A percentile compares a stretch with the other conserved stretches of the same genome.
phyloP scores from a whole-genome alignment of 2,888 invertebrate genomes.

The Parnassius smintheus region DNA sequence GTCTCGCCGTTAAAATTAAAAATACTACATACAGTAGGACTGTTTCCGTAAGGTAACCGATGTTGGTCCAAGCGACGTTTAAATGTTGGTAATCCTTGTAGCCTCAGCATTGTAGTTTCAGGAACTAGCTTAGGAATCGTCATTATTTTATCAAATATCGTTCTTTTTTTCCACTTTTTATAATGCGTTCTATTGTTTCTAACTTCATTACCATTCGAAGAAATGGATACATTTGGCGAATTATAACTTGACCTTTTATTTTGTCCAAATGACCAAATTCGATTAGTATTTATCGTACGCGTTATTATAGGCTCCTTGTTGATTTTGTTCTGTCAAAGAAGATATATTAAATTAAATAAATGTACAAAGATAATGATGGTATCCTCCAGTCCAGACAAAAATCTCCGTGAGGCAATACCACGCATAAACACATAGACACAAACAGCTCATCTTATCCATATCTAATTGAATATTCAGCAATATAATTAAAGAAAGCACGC shows the following conservation, averaged over 20 bases:
- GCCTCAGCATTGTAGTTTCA: background rate
- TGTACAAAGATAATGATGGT: too few species aligned
- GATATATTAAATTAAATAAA: constrained; percentile 14
- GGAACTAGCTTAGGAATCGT: background rate
- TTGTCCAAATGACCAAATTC: background rate
- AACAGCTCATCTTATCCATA: too few species aligned
- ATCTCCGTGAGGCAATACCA: too few species aligned
- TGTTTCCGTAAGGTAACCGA: background rate
- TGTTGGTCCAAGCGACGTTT: constrained; percentile 1
- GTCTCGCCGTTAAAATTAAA: constrained; percentile 5
- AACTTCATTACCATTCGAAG: background rate
- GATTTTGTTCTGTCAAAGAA: constrained; percentile 5
- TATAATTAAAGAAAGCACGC: too few species aligned
- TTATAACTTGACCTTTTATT: background rate
- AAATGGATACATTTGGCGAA: background rate
- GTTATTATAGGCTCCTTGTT: background rate
- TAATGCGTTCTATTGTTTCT: background rate
- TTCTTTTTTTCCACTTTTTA: background rate
- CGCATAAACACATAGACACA: too few species aligned
- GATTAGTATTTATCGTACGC: background rate
- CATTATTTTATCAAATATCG: background rate
- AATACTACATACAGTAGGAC: constrained; percentile 13
- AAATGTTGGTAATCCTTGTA: constrained; percentile 4
- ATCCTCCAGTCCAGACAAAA: too few species aligned
- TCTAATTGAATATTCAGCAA: too few species aligned